These are phyloP conservation scores for Aptenodytes forsteri DNA, from an alignment of 2,113 vertebrate genomes.

Conservation along the genomic window DNA sequence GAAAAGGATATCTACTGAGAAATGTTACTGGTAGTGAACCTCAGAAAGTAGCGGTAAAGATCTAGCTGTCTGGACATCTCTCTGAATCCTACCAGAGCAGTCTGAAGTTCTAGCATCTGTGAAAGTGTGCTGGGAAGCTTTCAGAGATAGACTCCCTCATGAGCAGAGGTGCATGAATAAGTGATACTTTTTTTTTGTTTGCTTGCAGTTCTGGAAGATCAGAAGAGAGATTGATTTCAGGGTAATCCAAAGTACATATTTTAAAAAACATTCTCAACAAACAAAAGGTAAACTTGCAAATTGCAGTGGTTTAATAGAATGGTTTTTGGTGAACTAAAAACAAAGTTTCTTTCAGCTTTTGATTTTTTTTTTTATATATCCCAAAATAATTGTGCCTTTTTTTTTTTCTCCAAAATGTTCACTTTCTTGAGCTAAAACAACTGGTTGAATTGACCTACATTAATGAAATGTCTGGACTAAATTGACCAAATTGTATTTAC, in stretches of 20 bases:
- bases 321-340: not conserved
- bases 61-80: not conserved
- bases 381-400: not conserved
- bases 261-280: not conserved
- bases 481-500: not conserved
- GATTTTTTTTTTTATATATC: not conserved
- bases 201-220: constrained; percentile 4
- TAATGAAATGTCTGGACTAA: not conserved
- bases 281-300: not conserved
- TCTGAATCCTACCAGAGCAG: not conserved
- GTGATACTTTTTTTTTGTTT: not conserved
- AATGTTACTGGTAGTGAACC: not conserved
- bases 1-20: not conserved
- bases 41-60: not conserved
- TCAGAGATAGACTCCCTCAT: not conserved
- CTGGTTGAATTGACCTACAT: not conserved
- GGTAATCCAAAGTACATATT: not conserved
- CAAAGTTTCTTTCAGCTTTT: not conserved
- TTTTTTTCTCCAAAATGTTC: not conserved
- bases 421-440: not conserved
- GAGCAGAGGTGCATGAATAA: not conserved
- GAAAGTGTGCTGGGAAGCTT: not conserved
- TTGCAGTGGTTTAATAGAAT: not conserved
- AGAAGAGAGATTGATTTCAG: not conserved
- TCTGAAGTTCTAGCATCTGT: not conserved